These are phyloP conservation scores for Harlomillsia oculata DNA, from an alignment of 1,140 invertebrate genomes.

Conservation along the genomic window DNA sequence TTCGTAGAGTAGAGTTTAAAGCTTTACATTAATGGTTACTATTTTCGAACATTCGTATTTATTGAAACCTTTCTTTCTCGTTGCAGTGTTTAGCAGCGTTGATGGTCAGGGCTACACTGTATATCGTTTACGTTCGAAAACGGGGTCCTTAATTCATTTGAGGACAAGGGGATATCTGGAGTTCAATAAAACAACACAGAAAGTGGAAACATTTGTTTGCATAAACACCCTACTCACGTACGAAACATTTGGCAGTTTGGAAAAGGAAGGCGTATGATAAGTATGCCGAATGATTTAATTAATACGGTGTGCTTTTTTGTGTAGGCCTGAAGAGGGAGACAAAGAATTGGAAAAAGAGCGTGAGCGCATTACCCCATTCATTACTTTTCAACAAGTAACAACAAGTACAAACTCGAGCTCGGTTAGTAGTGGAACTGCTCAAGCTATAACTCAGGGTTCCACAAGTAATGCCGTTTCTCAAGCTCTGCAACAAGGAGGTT, in stretches of 20 bases:
- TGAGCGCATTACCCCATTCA: slow-evolving; percentile 35
- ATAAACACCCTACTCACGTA: slow-evolving; percentile 67
- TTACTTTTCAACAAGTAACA: slow-evolving; percentile 35
- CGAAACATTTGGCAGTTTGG: slow-evolving; percentile 13
- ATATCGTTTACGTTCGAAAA: slow-evolving; percentile 66
- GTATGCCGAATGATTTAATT: not conserved
- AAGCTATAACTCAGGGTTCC: slow-evolving; percentile 11
- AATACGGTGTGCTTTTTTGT: not conserved
- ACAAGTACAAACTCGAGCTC: slow-evolving; percentile 33
- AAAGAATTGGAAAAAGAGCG: slow-evolving; percentile 35
- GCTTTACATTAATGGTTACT: too few relatives aligned
- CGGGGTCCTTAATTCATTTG: slow-evolving; percentile 67
- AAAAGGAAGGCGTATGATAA: not conserved
- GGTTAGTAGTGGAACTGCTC: slow-evolving; percentile 5
- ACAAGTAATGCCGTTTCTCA: slow-evolving; percentile 7
- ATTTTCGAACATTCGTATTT: too few relatives aligned
- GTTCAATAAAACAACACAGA: slow-evolving; percentile 56
- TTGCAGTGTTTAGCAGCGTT: slow-evolving; percentile 67
- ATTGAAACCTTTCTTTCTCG: slow-evolving; percentile 33
- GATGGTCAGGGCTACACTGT: slow-evolving; percentile 65
- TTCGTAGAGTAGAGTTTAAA: too few relatives aligned
- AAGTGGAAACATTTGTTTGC: slow-evolving; percentile 70
- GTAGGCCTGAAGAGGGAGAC: slow-evolving; percentile 32
- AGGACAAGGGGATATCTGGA: slow-evolving; percentile 67
- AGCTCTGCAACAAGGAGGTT: slow-evolving; percentile 5